These are phyloP conservation scores for Theristicus caerulescens DNA, from an alignment of 2,113 vertebrate genomes.

Conservation along the genomic window DNA sequence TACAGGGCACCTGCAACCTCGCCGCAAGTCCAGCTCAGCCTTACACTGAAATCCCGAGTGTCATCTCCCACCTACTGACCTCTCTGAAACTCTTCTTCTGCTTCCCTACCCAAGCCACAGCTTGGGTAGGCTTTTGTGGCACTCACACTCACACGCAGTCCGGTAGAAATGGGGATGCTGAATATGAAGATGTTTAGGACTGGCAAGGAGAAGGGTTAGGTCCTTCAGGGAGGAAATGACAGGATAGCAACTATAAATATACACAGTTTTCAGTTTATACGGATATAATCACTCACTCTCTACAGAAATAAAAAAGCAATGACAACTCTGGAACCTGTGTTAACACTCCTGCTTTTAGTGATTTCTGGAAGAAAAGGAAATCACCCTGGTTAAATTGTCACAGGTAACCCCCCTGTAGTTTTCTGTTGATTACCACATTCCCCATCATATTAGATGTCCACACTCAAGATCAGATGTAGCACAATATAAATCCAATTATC, in stretches of 20 bases:
- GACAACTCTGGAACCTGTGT: neutral
- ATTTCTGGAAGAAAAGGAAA: neutral
- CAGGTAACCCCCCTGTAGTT: neutral
- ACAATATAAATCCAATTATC: neutral
- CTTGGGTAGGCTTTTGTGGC: neutral
- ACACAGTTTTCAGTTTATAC: neutral
- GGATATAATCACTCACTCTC: neutral
- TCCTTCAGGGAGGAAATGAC: neutral
- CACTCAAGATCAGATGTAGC: neutral
- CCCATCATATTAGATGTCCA: neutral
- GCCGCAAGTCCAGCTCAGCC: neutral
- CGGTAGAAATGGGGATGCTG: neutral
- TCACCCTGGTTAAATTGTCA: neutral
- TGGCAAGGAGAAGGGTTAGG: neutral
- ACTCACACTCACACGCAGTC: rapidly evolving
- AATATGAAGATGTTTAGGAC: neutral
- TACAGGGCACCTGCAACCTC: neutral
- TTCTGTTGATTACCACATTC: neutral
- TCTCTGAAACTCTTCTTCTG: neutral
- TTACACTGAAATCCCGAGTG: neutral
- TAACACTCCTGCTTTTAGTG: neutral
- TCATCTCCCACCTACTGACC: neutral
- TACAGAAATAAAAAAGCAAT: neutral
- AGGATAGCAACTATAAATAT: neutral
- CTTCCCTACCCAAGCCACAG: neutral